Evolutionary conservation across 2,888 invertebrate genomes (phyloP), one percentile per base, ranked within the genome.

Genomic region (Drymonia ruficornis): DNA sequence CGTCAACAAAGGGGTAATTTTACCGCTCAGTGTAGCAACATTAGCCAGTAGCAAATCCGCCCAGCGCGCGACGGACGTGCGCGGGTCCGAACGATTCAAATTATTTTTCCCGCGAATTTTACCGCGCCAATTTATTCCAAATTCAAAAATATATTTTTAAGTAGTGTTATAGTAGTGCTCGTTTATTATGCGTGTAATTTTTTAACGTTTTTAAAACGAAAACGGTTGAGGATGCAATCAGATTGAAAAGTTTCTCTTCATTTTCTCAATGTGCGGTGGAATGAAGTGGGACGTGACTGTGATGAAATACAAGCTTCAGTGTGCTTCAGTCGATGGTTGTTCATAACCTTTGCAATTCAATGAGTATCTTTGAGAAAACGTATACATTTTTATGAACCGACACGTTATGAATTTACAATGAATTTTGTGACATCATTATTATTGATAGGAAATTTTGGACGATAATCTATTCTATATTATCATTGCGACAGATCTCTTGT

Each of bases 61-160:
- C 44, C 51, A 58, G 54, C 58, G 65, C 51, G 61, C 54, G 55
- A 49, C 63, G 67, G 76, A 66, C 66, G 76, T 67, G 65, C 65
- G 61, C 54, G 49, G 56, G 53, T 57, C 57, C 50, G 53, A 47
- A 61, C 57, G 36, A 53, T 56, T 59, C 54, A 53, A 61, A 66
- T 61, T 55, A 52, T 50, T 56, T 69, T 72, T 74, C 77, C 72
- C 76, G 77, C 72, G 56, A 53, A 53, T 60, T 58, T 58, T 55
- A 51, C 53, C 43, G 53, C 53, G 52, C 56, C 1, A 43, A 19
- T 19, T 16, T 40, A 19, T 43, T 43, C 43, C 19, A 2, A 19
- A 19, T 43, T 43, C 23, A 11, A 43, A 40, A 40, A 40, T 34
- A 40, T 40, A 16, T 16, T n/a, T n/a, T n/a, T 31, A 9, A 12